A percentile compares a stretch with the other conserved stretches of the same genome.
These are phyloP conservation scores for Petrolisthes cinctipes DNA, from an alignment of 2,888 invertebrate genomes.

Conservation along the genomic window DNA sequence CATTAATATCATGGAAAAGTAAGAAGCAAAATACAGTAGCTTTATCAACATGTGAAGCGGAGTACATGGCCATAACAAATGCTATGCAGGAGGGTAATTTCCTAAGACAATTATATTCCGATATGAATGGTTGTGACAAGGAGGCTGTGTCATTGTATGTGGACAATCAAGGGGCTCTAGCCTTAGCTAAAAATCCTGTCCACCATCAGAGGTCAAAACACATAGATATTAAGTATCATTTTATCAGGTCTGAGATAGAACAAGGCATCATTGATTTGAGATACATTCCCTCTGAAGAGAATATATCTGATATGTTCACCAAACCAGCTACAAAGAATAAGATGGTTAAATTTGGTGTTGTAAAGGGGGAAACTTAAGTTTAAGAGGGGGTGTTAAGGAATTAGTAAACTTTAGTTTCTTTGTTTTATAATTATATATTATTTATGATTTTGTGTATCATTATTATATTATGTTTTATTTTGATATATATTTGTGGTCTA, in stretches of 20 bases:
- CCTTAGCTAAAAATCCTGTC: slow-evolving; percentile 32
- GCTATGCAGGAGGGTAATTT: slow-evolving; percentile 37
- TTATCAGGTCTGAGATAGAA: neutral
- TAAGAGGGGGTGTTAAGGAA: neutral
- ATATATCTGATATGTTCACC: slow-evolving; percentile 27
- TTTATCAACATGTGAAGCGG: slow-evolving; percentile 33
- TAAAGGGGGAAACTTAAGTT: slow-evolving; percentile 10
- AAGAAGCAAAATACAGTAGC: slow-evolving; percentile 1
- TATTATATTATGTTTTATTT: too few relatives aligned
- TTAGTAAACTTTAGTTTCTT: neutral
- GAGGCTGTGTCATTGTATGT: neutral
- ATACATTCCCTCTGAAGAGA: slow-evolving; percentile 18
- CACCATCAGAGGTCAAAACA: slow-evolving; percentile 30
- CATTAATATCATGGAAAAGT: slow-evolving; percentile 18
- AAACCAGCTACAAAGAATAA: slow-evolving; percentile 27
- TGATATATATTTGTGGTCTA: too few relatives aligned
- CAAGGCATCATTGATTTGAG: neutral
- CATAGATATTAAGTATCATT: slow-evolving; percentile 23
- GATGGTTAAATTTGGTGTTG: neutral
- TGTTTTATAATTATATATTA: neutral
- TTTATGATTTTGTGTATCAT: neutral
- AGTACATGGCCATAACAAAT: slow-evolving; percentile 24
- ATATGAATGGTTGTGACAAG: slow-evolving; percentile 11
- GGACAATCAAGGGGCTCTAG: slow-evolving; percentile 40
- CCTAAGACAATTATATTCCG: slow-evolving; percentile 23